Conservation (phyloP, 2,113 vertebrate genomes). For the Alosa alosa region DNA sequence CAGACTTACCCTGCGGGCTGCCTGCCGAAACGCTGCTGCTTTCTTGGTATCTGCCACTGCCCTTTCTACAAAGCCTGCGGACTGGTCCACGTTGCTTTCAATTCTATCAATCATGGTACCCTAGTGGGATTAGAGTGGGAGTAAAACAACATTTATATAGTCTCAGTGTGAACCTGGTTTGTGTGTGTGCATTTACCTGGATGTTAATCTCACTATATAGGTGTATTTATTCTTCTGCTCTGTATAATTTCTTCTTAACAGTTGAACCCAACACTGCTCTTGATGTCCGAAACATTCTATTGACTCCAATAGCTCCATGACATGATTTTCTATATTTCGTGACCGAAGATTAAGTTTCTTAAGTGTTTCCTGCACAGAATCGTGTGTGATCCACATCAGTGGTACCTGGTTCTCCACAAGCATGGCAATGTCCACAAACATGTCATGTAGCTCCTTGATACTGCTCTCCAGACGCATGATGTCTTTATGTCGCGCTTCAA, state of each 20-base stretch:
- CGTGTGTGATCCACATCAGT: neutral
- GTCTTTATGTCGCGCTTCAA: constrained; percentile 93
- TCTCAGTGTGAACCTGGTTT: neutral
- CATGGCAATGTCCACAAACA: constrained; percentile 98
- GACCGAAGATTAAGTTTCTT: too few relatives aligned
- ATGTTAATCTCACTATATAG: neutral
- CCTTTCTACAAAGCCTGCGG: constrained; percentile 90
- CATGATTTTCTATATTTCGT: neutral
- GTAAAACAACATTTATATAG: constrained; percentile 4
- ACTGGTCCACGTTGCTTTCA: constrained; percentile 98
- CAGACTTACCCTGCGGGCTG: neutral
- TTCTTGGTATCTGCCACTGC: constrained; percentile 94
- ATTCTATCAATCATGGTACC: constrained; percentile 94
- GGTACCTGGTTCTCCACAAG: constrained; percentile 94
- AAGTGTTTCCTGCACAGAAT: neutral
- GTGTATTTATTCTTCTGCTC: neutral
- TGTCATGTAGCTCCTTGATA: constrained; percentile 94
- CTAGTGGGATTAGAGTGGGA: constrained; percentile 56
- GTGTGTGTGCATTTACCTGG: neutral
- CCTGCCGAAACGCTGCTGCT: constrained; percentile 94
- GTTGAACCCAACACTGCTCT: neutral
- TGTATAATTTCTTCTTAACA: neutral
- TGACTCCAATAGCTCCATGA: neutral
- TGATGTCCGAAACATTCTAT: neutral
- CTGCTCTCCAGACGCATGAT: constrained; percentile 93